phyloP scores from a whole-genome alignment of 1,140 invertebrate genomes.

The Campoletis sonorensis region DNA sequence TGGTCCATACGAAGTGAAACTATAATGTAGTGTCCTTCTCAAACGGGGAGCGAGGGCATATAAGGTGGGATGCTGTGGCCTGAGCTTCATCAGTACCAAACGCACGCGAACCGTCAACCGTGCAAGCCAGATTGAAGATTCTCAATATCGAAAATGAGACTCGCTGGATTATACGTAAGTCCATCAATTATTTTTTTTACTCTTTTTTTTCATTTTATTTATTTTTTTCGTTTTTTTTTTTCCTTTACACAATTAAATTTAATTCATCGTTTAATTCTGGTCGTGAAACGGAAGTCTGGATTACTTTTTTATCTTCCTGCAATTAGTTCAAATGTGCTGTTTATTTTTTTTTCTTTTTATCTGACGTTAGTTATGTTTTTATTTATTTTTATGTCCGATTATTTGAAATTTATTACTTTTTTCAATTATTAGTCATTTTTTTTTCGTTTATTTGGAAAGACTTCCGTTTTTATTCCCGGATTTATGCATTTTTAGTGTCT shows the following conservation, averaged over 20 bases:
- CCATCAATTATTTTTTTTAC: too few relatives aligned
- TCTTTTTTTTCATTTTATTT: too few relatives aligned
- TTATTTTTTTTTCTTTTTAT: too few relatives aligned
- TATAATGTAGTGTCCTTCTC: constrained; percentile 67
- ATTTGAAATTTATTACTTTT: too few relatives aligned
- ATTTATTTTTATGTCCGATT: too few relatives aligned
- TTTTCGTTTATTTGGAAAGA: too few relatives aligned
- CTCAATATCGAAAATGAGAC: constrained; percentile 65
- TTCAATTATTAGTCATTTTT: too few relatives aligned
- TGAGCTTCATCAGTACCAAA: constrained; percentile 74
- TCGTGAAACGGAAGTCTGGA: not conserved
- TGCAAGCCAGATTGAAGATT: constrained; percentile 63
- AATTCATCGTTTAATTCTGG: not conserved
- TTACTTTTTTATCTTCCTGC: not conserved
- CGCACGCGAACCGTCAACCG: constrained; percentile 70
- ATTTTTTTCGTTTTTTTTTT: constrained; percentile 43
- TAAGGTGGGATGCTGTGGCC: constrained; percentile 75
- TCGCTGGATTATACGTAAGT: constrained; percentile 65
- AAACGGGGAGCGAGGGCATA: constrained; percentile 73
- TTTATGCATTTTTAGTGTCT: too few relatives aligned
- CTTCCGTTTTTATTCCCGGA: too few relatives aligned
- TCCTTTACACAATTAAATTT: not conserved
- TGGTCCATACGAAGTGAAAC: constrained; percentile 66
- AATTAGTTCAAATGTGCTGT: too few relatives aligned
- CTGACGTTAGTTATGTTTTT: too few relatives aligned